A percentile compares a stretch with the other conserved stretches of the same genome.
Evolutionary conservation across 2,113 vertebrate genomes (phyloP).

Genomic region (Myotis brandtii): DNA sequence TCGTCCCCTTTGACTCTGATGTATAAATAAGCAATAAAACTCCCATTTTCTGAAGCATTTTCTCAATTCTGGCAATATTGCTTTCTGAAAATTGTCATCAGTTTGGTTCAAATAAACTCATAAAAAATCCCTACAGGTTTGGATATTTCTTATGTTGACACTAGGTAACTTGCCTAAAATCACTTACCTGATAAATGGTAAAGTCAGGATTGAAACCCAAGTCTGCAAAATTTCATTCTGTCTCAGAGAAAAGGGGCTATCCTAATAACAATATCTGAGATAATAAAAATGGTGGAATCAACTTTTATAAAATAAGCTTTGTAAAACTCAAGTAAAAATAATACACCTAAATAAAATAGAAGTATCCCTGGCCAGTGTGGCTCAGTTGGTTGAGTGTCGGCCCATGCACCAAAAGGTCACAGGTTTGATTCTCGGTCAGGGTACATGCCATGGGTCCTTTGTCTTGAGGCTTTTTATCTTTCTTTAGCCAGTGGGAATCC

Average conservation of each 20-base stretch:
- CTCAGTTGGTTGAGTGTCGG: no score
- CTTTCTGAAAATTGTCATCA: not conserved
- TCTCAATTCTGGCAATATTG: not conserved
- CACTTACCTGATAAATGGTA: not conserved
- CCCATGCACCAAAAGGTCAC: no score
- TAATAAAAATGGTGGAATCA: not conserved
- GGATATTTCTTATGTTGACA: not conserved
- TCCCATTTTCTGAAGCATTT: not conserved
- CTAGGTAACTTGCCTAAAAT: not conserved
- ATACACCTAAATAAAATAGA: not conserved
- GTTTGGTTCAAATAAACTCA: not conserved
- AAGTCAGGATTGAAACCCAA: slow-evolving; percentile 3
- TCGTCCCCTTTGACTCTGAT: not conserved
- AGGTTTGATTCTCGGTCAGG: no score
- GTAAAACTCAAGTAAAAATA: slow-evolving; percentile 43
- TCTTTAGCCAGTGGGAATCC: not conserved
- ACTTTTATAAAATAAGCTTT: not conserved
- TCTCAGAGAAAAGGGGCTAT: not conserved
- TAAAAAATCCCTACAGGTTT: not conserved
- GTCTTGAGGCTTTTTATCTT: not conserved
- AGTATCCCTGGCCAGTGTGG: no score
- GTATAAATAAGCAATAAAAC: not conserved
- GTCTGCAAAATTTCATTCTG: not conserved
- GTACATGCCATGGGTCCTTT: not conserved
- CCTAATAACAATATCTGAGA: slow-evolving; percentile 10